Conservation (phyloP, 1,140 invertebrate species). For the Papilio polytes region DNA sequence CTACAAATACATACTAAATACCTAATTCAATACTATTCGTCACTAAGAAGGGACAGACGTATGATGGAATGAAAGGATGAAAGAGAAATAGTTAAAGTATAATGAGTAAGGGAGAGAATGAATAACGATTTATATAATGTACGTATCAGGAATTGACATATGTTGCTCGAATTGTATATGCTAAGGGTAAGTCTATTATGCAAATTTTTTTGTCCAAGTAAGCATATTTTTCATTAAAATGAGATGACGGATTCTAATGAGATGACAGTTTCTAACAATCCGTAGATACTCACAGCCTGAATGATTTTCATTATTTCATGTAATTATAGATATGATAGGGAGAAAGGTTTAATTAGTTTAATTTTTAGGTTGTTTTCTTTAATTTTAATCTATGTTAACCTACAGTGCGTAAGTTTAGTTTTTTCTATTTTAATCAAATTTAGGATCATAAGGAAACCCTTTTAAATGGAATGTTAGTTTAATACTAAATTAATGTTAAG, state of each 20-base stretch:
- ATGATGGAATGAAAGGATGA: constrained; percentile 43
- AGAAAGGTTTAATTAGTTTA: constrained; percentile 66
- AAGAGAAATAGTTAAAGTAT: constrained; percentile 41
- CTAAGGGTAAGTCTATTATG: constrained; percentile 29
- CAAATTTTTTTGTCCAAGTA: constrained; percentile 69
- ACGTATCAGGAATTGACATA: constrained; percentile 40
- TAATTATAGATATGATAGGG: constrained; percentile 75
- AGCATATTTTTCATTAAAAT: constrained; percentile 49
- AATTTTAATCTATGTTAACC: constrained; percentile 78
- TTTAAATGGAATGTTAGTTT: constrained; percentile 77
- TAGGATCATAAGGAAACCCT: constrained; percentile 71
- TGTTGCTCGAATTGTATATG: constrained; percentile 30
- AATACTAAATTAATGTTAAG: constrained; percentile 64
- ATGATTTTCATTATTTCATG: constrained; percentile 79
- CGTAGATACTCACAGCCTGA: constrained; percentile 81
- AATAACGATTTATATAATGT: constrained; percentile 28
- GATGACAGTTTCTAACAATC: constrained; percentile 70
- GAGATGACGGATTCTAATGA: constrained; percentile 53
- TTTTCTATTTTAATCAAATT: constrained; percentile 78
- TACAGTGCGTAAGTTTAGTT: constrained; percentile 81
- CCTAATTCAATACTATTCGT: constrained; percentile 62
- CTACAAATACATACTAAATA: constrained; percentile 72
- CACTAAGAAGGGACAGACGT: constrained; percentile 52
- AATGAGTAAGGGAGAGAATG: constrained; percentile 32
- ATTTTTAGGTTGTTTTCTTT: constrained; percentile 71